Percentiles rank a stretch among this genome's conserved stretches.
These are phyloP conservation scores for Anas georgica DNA, from an alignment of 2,797 vertebrate genomes.

Conservation along the genomic window DNA sequence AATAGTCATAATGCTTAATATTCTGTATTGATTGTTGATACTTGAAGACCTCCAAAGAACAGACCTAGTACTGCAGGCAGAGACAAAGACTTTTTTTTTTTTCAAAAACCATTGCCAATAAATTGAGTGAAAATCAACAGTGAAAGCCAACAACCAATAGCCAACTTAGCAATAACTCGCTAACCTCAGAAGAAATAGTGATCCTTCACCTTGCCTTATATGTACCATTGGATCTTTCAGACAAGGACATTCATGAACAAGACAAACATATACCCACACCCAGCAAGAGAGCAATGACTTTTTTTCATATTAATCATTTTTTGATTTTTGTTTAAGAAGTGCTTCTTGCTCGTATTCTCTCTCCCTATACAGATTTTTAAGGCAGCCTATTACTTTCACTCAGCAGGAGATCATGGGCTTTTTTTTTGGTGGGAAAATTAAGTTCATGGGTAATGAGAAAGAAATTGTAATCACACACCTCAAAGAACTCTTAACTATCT, in stretches of 20 bases:
- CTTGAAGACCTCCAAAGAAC: not conserved
- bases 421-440: not conserved
- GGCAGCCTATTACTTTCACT: not conserved
- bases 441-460: constrained; percentile 21
- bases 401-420: not conserved
- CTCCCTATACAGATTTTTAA: not conserved
- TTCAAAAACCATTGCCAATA: not conserved
- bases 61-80: not conserved
- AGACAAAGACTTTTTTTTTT: constrained; percentile 32
- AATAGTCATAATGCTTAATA: constrained; percentile 10
- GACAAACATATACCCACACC: not conserved
- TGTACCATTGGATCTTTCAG: not conserved
- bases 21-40: constrained; percentile 40
- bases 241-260: not conserved
- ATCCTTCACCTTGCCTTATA: not conserved
- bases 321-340: not conserved
- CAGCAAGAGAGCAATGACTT: not conserved
- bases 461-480: constrained; percentile 50
- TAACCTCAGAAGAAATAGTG: not conserved
- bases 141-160: not conserved
- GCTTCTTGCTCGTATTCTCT: not conserved
- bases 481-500: not conserved
- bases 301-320: constrained; percentile 12
- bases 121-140: constrained; percentile 1
- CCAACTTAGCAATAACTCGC: not conserved